Evolutionary conservation across 2,888 invertebrate genomes (phyloP).

Genomic region (Octodonta nipae): DNA sequence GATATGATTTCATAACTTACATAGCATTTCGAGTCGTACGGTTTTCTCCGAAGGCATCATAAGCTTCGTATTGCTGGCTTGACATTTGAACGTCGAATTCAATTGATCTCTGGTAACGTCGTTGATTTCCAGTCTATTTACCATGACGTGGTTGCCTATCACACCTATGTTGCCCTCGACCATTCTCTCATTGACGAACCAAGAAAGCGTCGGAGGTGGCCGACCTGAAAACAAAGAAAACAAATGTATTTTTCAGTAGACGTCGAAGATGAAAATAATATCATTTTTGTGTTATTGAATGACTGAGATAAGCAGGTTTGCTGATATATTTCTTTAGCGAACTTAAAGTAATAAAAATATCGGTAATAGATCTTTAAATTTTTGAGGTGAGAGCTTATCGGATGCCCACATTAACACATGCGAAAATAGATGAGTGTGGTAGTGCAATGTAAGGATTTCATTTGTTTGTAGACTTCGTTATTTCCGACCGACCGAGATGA

Average conservation of each 20-base stretch:
- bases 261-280: background rate
- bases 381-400: too few species aligned
- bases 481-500: too few species aligned
- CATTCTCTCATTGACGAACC: conserved; percentile 61
- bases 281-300: background rate
- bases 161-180: conserved; percentile 58
- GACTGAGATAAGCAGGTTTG: too few species aligned
- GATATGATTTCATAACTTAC: conserved; percentile 44
- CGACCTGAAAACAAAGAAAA: conserved; percentile 46
- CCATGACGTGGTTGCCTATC: conserved; percentile 60
- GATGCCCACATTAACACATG: too few species aligned
- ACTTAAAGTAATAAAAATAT: too few species aligned
- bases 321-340: too few species aligned
- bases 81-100: conserved; percentile 76
- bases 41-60: conserved; percentile 72
- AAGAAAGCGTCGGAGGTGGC: conserved; percentile 71
- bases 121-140: conserved; percentile 63
- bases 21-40: conserved; percentile 67
- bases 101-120: conserved; percentile 61
- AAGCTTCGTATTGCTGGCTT: conserved; percentile 76
- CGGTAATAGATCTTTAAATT: too few species aligned
- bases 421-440: too few species aligned
- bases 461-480: too few species aligned
- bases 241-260: background rate
- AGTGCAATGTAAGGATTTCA: too few species aligned